phyloP scores from a whole-genome alignment of 2,113 vertebrate species.

The Bos javanicus region DNA sequence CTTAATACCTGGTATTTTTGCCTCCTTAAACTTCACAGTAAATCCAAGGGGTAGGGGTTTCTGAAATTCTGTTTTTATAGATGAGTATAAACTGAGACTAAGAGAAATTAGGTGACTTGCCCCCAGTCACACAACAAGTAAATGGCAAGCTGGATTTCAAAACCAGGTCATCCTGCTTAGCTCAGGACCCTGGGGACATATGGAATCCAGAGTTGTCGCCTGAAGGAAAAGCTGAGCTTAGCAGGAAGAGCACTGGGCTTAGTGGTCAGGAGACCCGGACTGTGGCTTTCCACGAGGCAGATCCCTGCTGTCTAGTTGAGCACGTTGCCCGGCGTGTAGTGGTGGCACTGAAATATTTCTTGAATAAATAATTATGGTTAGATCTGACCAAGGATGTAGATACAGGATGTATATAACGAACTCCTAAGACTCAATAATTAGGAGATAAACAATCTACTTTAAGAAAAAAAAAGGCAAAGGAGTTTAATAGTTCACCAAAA shows the following conservation, averaged over 20 bases:
- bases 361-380: not conserved
- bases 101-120: not conserved
- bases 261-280: not conserved
- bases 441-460: not conserved
- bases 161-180: not conserved
- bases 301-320: rapidly evolving
- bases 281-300: not conserved
- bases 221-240: not conserved
- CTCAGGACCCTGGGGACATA: not conserved
- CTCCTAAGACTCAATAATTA: not conserved
- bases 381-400: not conserved
- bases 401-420: not conserved
- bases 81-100: not conserved
- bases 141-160: not conserved
- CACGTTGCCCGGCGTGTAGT: not conserved
- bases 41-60: not conserved
- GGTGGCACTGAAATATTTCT: not conserved
- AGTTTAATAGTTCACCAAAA: not conserved
- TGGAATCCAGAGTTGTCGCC: not conserved
- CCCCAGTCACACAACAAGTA: not conserved
- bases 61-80: not conserved
- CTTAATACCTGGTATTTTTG: rapidly evolving
- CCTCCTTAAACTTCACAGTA: not conserved
- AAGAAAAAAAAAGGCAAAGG: not conserved
- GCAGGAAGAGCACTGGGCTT: not conserved